phyloP scores from a whole-genome alignment of 2,888 invertebrate species.

The Amphimallon solstitiale region DNA sequence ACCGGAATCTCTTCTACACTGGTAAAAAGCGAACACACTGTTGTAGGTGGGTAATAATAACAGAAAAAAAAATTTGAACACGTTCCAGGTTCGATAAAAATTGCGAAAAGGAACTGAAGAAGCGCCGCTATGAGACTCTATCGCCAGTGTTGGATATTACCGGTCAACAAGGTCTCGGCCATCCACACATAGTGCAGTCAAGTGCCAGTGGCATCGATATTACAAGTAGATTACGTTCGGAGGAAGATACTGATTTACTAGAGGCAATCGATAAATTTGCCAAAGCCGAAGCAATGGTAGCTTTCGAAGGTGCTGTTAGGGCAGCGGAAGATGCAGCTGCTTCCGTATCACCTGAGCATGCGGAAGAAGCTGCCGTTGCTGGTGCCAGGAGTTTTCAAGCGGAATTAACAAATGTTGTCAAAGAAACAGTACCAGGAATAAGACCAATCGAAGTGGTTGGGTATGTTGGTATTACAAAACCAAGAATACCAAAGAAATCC shows the following conservation, averaged over 20 bases:
- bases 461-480: constrained; percentile 63
- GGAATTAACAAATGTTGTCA: constrained; percentile 56
- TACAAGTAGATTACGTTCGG: constrained; percentile 48
- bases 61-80: background rate
- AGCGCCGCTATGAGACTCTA: constrained; percentile 37
- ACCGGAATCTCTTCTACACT: no score
- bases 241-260: constrained; percentile 59
- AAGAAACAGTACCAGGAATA: constrained; percentile 57
- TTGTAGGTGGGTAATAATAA: no score
- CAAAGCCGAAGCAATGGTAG: constrained; percentile 62
- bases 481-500: constrained; percentile 54
- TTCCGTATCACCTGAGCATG: constrained; percentile 61
- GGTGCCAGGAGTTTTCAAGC: constrained; percentile 56
- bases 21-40: background rate
- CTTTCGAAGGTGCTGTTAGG: constrained; percentile 62
- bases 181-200: constrained; percentile 50
- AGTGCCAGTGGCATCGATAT: constrained; percentile 57
- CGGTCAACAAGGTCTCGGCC: constrained; percentile 27
- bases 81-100: constrained; percentile 44
- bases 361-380: constrained; percentile 63
- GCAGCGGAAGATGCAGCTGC: constrained; percentile 63
- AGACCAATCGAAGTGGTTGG: constrained; percentile 64
- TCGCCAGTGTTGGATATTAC: constrained; percentile 25
- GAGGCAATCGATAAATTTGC: constrained; percentile 63
- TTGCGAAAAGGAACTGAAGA: constrained; percentile 43